Evolutionary conservation across 92 coral and sea anemone species (phyloP).

Genomic region (Isaurus tuberculatus): DNA sequence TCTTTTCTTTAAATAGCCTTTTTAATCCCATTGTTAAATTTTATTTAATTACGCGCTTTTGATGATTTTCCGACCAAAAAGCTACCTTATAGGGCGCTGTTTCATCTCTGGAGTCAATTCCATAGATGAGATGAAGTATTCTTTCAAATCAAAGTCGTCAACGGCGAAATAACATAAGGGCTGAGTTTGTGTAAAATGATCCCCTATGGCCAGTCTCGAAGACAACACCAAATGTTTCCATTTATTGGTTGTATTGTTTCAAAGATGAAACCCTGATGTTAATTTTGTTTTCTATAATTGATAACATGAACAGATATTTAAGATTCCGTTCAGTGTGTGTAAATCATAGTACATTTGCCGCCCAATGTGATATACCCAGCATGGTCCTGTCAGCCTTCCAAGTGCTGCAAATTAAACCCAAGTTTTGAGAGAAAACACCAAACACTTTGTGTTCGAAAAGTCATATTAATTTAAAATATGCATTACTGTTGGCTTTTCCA

Average conservation of each 20-base stretch:
- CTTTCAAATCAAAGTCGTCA: slow-evolving; percentile 27
- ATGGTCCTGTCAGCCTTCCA: slow-evolving; percentile 27
- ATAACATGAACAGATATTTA: not conserved
- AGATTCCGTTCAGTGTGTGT: not conserved
- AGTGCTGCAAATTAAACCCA: not conserved
- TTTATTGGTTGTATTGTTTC: not conserved
- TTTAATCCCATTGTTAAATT: not conserved
- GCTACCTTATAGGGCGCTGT: not conserved
- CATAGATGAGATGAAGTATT: not conserved
- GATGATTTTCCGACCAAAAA: not conserved
- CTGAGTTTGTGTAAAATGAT: slow-evolving; percentile 21
- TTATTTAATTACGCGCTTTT: not conserved
- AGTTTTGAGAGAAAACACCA: slow-evolving; percentile 31
- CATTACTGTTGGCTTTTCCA: not conserved
- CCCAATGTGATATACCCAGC: not conserved
- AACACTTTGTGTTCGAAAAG: not conserved
- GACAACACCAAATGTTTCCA: not conserved
- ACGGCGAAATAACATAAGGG: not conserved
- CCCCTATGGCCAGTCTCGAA: not conserved
- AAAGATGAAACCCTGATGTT: not conserved
- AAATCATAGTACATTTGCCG: not conserved
- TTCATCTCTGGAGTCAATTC: slow-evolving; percentile 14
- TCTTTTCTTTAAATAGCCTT: not conserved
- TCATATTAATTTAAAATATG: not conserved
- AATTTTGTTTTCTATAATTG: not conserved